phyloP scores from a whole-genome alignment of 2,113 vertebrate species.

The Gallinago paraguaiae region DNA sequence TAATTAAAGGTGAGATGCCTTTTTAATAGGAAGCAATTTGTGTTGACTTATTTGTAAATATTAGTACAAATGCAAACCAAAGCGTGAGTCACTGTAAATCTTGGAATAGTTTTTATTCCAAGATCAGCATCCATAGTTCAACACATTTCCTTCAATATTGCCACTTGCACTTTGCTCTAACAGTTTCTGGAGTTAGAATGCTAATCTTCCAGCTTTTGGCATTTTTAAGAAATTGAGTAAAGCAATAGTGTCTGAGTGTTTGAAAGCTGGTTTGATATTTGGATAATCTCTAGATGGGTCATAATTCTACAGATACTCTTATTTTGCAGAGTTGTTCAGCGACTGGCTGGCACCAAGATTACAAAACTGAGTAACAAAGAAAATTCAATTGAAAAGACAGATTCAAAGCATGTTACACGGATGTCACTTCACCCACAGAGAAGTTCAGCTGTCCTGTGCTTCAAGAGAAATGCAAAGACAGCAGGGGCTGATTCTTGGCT shows the following conservation, averaged over 20 bases:
- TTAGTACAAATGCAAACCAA: not conserved
- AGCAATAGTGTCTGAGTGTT: not conserved
- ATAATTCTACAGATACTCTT: not conserved
- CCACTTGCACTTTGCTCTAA: not conserved
- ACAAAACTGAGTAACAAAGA: not conserved
- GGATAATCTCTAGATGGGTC: not conserved
- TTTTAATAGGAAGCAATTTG: not conserved
- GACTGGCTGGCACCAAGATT: not conserved
- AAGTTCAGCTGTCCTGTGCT: not conserved
- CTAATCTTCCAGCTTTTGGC: not conserved
- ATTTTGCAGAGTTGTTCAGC: not conserved
- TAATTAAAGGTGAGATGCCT: not conserved
- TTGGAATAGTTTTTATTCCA: not conserved
- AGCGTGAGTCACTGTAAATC: not conserved
- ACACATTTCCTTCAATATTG: not conserved
- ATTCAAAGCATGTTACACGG: accelerated
- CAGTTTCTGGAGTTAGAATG: not conserved
- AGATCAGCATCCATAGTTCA: not conserved
- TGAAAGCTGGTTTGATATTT: not conserved
- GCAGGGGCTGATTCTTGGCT: not conserved
- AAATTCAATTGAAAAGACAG: not conserved
- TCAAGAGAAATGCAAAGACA: not conserved
- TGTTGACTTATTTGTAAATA: not conserved
- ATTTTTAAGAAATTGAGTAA: not conserved
- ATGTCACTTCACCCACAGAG: not conserved